These are phyloP conservation scores for Brachyptera putata DNA, from an alignment of 2,888 invertebrate species.

Conservation along the genomic window DNA sequence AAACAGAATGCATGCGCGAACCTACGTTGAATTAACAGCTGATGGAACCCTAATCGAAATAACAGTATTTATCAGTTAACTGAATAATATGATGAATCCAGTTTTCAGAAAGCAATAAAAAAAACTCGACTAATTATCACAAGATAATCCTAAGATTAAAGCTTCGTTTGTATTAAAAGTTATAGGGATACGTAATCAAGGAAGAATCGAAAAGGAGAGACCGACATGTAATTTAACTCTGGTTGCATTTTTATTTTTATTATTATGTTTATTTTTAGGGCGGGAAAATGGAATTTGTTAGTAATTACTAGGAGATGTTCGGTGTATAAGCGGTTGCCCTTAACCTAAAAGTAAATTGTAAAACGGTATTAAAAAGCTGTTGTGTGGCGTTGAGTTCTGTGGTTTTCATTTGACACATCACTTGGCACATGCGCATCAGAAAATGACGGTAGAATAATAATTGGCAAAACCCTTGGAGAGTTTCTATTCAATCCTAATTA, in stretches of 20 bases:
- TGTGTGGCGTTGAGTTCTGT: constrained; percentile 10
- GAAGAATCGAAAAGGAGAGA: neutral
- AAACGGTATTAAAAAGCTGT: constrained; percentile 17
- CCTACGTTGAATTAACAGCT: neutral
- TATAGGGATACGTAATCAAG: neutral
- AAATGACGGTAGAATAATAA: no score
- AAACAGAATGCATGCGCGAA: no score
- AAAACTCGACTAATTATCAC: constrained; percentile 12
- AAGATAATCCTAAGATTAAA: neutral
- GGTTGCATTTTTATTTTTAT: neutral
- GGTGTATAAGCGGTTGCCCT: neutral
- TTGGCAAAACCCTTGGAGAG: no score
- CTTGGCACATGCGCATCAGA: neutral
- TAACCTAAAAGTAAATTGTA: constrained; percentile 23
- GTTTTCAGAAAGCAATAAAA: neutral
- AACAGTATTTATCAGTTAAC: constrained; percentile 13
- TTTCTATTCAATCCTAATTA: constrained; percentile 5
- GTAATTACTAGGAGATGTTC: constrained; percentile 9
- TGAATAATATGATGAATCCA: neutral
- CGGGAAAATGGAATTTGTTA: constrained; percentile 6
- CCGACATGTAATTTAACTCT: neutral
- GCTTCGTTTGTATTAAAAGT: neutral
- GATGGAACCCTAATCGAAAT: neutral
- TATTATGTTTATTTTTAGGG: neutral
- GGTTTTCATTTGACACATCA: constrained; percentile 21